These are phyloP conservation scores for Scaptomyza hsui DNA, from an alignment of 1,140 invertebrate species.

Conservation along the genomic window DNA sequence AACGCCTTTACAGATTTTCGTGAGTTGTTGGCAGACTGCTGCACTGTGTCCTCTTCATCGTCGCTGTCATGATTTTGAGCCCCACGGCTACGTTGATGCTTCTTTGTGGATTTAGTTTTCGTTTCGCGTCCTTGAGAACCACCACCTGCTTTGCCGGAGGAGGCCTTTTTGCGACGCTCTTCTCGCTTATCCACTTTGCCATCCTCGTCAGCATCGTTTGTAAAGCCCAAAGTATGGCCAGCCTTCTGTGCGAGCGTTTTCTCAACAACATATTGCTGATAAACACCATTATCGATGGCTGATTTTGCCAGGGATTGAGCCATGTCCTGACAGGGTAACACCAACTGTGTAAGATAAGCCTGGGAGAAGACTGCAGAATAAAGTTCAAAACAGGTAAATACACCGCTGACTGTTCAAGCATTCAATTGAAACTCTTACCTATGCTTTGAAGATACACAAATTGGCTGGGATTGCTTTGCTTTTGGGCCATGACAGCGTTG, in stretches of 20 bases:
- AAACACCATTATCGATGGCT: conserved; percentile 88
- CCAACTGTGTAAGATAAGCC: conserved; percentile 89
- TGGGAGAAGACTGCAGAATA: conserved; percentile 85
- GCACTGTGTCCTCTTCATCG: conserved; percentile 83
- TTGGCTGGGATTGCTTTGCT: conserved; percentile 84
- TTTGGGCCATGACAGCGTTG: conserved; percentile 86
- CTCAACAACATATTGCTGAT: conserved; percentile 87
- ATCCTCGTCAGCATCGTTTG: conserved; percentile 59
- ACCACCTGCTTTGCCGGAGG: conserved; percentile 93
- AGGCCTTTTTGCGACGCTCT: conserved; percentile 94
- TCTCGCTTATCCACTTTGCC: conserved; percentile 91
- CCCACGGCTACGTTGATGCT: conserved; percentile 86
- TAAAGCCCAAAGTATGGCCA: conserved; percentile 45
- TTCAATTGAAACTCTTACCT: conserved; percentile 72
- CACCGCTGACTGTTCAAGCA: not conserved
- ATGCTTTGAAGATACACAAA: conserved; percentile 85
- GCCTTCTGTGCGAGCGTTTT: conserved; percentile 85
- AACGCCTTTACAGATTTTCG: conserved; percentile 52
- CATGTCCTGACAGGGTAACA: conserved; percentile 88
- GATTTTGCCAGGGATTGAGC: conserved; percentile 90
- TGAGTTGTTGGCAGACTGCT: conserved; percentile 19
- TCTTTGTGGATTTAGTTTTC: conserved; percentile 97
- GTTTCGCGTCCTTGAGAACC: conserved; percentile 97
- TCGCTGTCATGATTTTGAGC: conserved; percentile 88
- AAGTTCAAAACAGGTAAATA: too few relatives aligned